Conservation (phyloP, 2,797 vertebrate genomes). For the Artibeus jamaicensis region DNA sequence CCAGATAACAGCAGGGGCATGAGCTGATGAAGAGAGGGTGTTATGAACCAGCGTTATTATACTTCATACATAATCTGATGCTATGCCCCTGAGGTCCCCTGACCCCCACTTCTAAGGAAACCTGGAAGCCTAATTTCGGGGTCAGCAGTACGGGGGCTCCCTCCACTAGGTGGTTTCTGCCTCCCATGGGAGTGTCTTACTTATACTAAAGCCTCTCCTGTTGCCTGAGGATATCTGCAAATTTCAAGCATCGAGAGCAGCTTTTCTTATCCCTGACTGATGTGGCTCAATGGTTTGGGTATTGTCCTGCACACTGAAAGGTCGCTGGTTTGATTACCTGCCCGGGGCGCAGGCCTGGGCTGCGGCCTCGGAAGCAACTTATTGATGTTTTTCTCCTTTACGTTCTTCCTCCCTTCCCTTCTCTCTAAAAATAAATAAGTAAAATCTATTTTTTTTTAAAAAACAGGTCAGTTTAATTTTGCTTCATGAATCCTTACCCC, state of each 20-base stretch:
- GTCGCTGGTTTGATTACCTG: not conserved
- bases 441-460: not conserved
- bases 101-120: not conserved
- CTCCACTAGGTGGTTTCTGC: not conserved
- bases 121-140: not conserved
- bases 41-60: not conserved
- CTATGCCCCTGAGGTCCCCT: not conserved
- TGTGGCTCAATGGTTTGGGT: not conserved
- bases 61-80: not conserved
- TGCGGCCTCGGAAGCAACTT: not conserved
- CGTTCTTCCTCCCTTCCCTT: not conserved
- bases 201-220: not conserved
- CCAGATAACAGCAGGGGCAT: not conserved
- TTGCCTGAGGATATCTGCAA: not conserved
- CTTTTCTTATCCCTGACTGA: not conserved
- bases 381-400: not conserved
- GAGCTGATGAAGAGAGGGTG: not conserved
- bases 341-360: too few species aligned
- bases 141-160: not conserved
- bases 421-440: too few species aligned
- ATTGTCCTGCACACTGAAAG: not conserved
- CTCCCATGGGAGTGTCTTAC: not conserved
- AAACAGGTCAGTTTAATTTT: not conserved
- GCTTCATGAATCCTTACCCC: not conserved
- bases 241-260: not conserved